Conservation (phyloP, 2,113 vertebrate genomes). For the Perca schrenkii region DNA sequence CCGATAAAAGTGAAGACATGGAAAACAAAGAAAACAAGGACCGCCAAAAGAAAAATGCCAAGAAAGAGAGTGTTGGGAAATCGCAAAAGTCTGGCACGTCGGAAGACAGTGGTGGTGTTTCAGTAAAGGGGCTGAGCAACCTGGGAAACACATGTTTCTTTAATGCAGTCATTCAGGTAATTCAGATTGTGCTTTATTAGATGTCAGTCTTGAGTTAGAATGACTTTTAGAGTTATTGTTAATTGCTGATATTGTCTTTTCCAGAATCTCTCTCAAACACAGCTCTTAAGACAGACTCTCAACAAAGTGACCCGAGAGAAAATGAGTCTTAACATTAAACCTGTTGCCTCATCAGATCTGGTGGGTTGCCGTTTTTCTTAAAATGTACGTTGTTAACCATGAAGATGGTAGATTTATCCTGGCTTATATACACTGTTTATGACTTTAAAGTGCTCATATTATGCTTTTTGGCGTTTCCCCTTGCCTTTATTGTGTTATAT, state of each 20-base stretch:
- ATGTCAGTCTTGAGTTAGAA: not conserved
- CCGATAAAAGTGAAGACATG: conserved; percentile 71
- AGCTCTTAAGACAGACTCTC: conserved; percentile 88
- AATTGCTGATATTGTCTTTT: conserved; percentile 32
- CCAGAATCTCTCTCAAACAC: conserved; percentile 96
- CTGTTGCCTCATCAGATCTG: conserved; percentile 74
- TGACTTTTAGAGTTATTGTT: not conserved
- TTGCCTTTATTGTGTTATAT: too few relatives aligned
- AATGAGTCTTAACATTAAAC: conserved; percentile 83
- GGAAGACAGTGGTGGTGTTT: conserved; percentile 69
- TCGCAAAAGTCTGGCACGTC: conserved; percentile 64
- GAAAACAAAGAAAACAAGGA: conserved; percentile 84
- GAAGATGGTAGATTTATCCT: not conserved
- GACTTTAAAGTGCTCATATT: not conserved
- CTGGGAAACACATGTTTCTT: conserved; percentile 98
- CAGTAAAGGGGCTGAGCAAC: conserved; percentile 95
- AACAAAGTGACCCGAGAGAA: conserved; percentile 88
- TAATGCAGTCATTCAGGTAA: conserved; percentile 97
- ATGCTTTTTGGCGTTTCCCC: too few relatives aligned
- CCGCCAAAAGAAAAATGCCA: conserved; percentile 80
- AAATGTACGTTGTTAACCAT: not conserved
- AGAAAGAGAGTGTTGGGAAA: conserved; percentile 78
- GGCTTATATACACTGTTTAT: not conserved
- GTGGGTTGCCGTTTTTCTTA: conserved; percentile 62
- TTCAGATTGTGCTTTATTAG: not conserved